Evolutionary conservation across 1,140 invertebrate genomes (phyloP).

Genomic region (Heliconius nattereri): DNA sequence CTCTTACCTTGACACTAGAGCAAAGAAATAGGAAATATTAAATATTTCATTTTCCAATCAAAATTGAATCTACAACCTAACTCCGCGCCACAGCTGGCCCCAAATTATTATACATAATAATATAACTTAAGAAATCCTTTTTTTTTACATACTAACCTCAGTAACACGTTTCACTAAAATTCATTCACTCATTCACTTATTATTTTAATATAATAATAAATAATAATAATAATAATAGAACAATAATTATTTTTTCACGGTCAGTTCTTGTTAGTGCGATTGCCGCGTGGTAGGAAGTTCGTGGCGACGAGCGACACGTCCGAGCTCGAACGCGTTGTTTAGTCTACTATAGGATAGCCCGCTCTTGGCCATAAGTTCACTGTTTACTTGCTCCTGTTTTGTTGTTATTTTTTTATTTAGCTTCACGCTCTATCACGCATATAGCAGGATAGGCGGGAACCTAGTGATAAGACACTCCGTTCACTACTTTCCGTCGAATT

Average conservation of each 20-base stretch:
- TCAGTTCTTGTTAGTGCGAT: constrained; percentile 38
- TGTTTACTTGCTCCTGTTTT: constrained; percentile 5
- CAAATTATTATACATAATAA: too few species aligned
- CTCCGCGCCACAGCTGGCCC: too few species aligned
- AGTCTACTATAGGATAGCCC: constrained; percentile 56
- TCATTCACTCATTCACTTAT: constrained; percentile 57
- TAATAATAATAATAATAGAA: neutral
- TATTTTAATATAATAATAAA: neutral
- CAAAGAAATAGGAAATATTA: too few species aligned
- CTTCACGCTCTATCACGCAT: too few species aligned
- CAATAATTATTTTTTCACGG: constrained; percentile 28
- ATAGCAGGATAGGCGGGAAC: too few species aligned
- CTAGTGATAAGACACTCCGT: too few species aligned
- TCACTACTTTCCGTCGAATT: too few species aligned
- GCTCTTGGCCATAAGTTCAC: constrained; percentile 33
- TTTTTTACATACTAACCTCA: constrained; percentile 61
- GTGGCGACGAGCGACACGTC: constrained; percentile 51
- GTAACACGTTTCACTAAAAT: constrained; percentile 57
- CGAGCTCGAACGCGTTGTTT: constrained; percentile 51
- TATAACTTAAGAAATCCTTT: neutral
- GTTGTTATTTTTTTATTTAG: too few species aligned
- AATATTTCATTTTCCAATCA: too few species aligned
- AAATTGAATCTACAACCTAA: too few species aligned
- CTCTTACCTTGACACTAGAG: too few species aligned
- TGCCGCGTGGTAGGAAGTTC: constrained; percentile 50